A percentile compares a stretch with the other conserved stretches of the same genome.
These are phyloP conservation scores for Axea sp. DNA, from an alignment of 2,888 invertebrate species.

Conservation along the genomic window DNA sequence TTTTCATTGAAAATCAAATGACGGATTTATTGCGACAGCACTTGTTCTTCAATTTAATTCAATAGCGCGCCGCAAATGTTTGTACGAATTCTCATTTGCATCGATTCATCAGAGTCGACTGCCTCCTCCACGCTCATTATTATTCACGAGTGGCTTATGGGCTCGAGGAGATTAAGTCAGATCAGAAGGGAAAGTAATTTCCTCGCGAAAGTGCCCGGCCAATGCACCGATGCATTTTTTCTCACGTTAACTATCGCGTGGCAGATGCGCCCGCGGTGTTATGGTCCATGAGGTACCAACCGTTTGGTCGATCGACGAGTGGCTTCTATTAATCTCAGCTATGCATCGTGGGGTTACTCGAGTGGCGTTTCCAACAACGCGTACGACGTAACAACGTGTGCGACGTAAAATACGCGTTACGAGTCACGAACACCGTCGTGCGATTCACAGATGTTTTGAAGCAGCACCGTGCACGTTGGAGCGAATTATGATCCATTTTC, in stretches of 20 bases:
- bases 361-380: neutral
- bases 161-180: slow-evolving; percentile 54
- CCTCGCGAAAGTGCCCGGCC: slow-evolving; percentile 56
- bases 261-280: slow-evolving; percentile 44
- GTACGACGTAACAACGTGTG: neutral
- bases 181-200: slow-evolving; percentile 62
- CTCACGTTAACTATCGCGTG: slow-evolving; percentile 46
- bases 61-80: slow-evolving; percentile 38
- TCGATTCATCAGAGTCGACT: slow-evolving; percentile 13
- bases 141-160: slow-evolving; percentile 47
- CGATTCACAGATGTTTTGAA: too few relatives aligned
- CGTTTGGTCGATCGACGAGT: slow-evolving; percentile 46
- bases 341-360: neutral
- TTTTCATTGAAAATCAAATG: too few relatives aligned
- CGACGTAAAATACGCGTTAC: too few relatives aligned
- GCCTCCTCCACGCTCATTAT: slow-evolving; percentile 16
- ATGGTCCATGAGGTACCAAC: slow-evolving; percentile 42
- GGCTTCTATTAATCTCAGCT: slow-evolving; percentile 47
- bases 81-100: slow-evolving; percentile 31
- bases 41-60: slow-evolving; percentile 22
- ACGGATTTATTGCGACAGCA: slow-evolving; percentile 39
- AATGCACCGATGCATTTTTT: slow-evolving; percentile 36
- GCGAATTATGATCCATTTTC: too few relatives aligned
- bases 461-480: too few relatives aligned
- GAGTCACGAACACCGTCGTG: too few relatives aligned